These are phyloP conservation scores for Drosophila grimshawi DNA, from an alignment of 1,140 invertebrate genomes.

Conservation along the genomic window DNA sequence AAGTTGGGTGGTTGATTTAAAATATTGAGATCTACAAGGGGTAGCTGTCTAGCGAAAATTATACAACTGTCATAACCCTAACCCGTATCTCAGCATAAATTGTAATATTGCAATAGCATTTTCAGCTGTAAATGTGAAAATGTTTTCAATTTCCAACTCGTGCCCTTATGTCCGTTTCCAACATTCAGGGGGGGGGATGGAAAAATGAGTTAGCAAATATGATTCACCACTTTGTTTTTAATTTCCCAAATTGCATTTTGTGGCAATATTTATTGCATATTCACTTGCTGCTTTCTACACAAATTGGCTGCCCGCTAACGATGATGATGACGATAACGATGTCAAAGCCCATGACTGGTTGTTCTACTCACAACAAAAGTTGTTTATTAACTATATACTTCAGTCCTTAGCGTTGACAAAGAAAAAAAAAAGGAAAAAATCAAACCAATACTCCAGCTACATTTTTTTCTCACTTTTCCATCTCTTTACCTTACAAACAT, in stretches of 20 bases:
- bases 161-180: background rate
- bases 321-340: constrained; percentile 16
- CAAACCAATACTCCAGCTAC: background rate
- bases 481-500: background rate
- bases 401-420: background rate
- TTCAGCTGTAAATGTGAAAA: background rate
- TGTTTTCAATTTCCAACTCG: background rate
- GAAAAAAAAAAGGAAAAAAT: background rate
- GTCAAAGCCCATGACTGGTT: constrained; percentile 2
- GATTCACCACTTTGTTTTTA: constrained; percentile 67
- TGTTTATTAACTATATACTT: constrained; percentile 59
- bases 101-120: background rate
- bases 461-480: background rate
- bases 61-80: background rate
- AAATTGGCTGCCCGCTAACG: constrained; percentile 34
- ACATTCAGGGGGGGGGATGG: background rate
- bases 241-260: constrained; percentile 72
- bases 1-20: background rate
- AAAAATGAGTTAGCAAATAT: constrained; percentile 8
- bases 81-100: background rate
- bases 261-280: constrained; percentile 64
- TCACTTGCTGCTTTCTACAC: constrained; percentile 35
- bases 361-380: constrained; percentile 30
- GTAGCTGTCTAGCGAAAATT: constrained; percentile 2
- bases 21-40: background rate